Base-by-base conservation (phyloP, 2,797 vertebrate genomes). In the Hozukius guyotensis region DNA sequence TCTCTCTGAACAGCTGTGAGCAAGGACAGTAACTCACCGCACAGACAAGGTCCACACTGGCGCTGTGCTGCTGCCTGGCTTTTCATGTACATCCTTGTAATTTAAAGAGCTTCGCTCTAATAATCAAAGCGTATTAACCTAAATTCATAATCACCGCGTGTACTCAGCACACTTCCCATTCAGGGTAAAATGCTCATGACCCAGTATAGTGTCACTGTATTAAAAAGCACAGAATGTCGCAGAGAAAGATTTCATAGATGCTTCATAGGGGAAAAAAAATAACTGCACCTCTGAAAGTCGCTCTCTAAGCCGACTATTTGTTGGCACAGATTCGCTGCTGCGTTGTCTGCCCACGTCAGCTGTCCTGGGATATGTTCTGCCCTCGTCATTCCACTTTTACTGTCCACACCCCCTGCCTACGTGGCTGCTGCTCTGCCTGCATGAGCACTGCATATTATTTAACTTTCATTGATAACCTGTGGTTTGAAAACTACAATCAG, bases 261-360 rank as follows among this genome's bases (percentile, higher is more conserved):
- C 55, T 71, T 82, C 27, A 68, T 59, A 34, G 31, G 49, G 46
- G 8, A 4, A 52, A 16, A 53, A 76, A 73, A 78, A 75, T 25
- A 70, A 20, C 16, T 75, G 69, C 77, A 78, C 76, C 75, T 81
- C 77, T 81, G 79, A 88, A 90, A 77, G 84, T 82, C 57, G 5
- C 82, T 86, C 75, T 72, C 52, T 80, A 62, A 87, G 81, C 74
- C 36, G 87, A 78, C 81, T 84, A 77, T 70, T 72, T 90, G 84
- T 85, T 94, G 86, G 89, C 89, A 87, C 46, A 82, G 81, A 85
- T 71, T 80, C 87, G 85, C 60, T 55, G 77, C 77, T 77, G 80
- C 85, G 80, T 81, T 90, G 90, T 93, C 91, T 89, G 91, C 82
- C 77, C 77, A 83, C 76, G 88, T 94, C 93, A 93, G 93, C 92